Percentiles rank a stretch among this genome's conserved stretches.
Conservation (phyloP, 2,888 invertebrate genomes). For the Desoria tigrina region DNA sequence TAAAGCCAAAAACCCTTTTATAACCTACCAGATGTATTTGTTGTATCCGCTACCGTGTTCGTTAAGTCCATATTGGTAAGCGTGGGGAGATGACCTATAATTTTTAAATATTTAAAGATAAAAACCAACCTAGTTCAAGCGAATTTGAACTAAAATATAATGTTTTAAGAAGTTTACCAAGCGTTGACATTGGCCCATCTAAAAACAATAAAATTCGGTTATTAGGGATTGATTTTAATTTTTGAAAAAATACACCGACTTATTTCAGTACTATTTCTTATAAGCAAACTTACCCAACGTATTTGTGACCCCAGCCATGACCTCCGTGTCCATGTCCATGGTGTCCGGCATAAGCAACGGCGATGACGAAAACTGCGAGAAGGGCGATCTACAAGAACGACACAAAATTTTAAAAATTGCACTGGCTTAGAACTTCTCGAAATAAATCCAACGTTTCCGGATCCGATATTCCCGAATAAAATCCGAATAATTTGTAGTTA, state of each 20-base stretch:
- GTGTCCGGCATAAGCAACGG: slow-evolving; percentile 22
- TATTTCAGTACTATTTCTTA: too few relatives aligned
- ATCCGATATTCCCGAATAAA: not conserved
- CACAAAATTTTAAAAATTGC: not conserved
- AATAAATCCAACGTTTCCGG: not conserved
- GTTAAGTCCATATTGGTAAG: slow-evolving; percentile 49
- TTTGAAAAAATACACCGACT: too few relatives aligned
- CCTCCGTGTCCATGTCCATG: slow-evolving; percentile 33
- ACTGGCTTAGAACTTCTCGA: too few relatives aligned
- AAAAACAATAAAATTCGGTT: not conserved
- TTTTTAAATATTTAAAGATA: slow-evolving; percentile 35
- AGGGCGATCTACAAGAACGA: not conserved
- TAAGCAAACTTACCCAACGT: slow-evolving; percentile 34
- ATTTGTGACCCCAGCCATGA: slow-evolving; percentile 38
- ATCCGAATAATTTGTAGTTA: slow-evolving; percentile 1
- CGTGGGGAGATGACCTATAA: slow-evolving; percentile 41
- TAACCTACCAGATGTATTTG: slow-evolving; percentile 43
- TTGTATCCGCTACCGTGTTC: slow-evolving; percentile 48
- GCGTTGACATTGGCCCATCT: slow-evolving; percentile 42
- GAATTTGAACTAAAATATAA: slow-evolving; percentile 2
- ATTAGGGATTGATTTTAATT: too few relatives aligned
- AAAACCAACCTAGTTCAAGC: too few relatives aligned
- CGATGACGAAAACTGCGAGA: slow-evolving; percentile 20
- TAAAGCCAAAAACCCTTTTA: too few relatives aligned
- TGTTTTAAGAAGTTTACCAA: too few relatives aligned